Evolutionary conservation across 1,140 invertebrate genomes (phyloP), one percentile per base, ranked within the genome.

Genomic region (Atta cephalotes): DNA sequence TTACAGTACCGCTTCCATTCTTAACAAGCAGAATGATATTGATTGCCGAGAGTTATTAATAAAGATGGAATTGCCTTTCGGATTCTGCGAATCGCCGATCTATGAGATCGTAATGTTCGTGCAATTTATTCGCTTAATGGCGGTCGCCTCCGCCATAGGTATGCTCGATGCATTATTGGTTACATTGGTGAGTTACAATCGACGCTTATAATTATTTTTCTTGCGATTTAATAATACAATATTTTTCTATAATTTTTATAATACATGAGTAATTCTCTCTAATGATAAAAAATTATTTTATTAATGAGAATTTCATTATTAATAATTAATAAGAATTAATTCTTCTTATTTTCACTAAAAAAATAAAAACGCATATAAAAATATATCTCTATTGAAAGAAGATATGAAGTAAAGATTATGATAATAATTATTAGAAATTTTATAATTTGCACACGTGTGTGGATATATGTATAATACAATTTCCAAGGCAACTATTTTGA

Each of bases 11-110:
- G 76, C 60, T 18, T 56, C 51, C 14, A 18, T 90, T 9, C 21
- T 85, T 16, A 18, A n/a, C 5, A 56, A 16, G 31, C 56, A 71
- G 3, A 6, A 2, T 12, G 39, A 51, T 0, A 9, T 28, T 9
- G n/a, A 58, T 49, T 63, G 63, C 2, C 58, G 70, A 9, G 56
- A 90, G 14, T 56, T 90, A 3, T 35, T 90, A 3, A 45, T 90
- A 18, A 87, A 88, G 56, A 90, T 90, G 89, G 58, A 90, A 21
- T 21, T 89, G 7, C 88, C 88, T 1, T 90, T 89, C 9, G 63
- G 18, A 5, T 76, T 39, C 28, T 74, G 62, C 3, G n/a, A 71
- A 18, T 71, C 68, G 18, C 86, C 88, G 9, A 62, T 62, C 5
- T 90, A 85, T 1, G 76, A 88, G 51, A 72, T 68, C 14, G 35